Conservation (phyloP, 2,888 invertebrate genomes). For the Myopa testacea region DNA sequence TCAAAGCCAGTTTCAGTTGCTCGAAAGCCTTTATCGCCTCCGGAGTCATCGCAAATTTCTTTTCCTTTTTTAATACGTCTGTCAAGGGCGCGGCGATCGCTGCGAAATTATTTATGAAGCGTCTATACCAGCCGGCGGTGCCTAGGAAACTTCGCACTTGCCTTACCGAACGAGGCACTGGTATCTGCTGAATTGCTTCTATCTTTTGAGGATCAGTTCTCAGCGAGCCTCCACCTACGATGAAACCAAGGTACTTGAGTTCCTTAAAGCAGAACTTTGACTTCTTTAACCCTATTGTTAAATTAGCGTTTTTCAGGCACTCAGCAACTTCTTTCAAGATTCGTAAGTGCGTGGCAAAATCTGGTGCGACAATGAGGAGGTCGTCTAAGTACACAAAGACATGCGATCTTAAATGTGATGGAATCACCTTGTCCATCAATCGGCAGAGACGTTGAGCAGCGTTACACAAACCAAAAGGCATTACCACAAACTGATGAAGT, state of each 20-base stretch:
- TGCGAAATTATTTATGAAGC: conserved; percentile 40
- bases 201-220: conserved; percentile 41
- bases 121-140: conserved; percentile 46
- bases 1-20: conserved; percentile 27
- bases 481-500: not conserved
- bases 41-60: conserved; percentile 29
- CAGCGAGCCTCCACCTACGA: conserved; percentile 40
- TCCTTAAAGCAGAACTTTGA: conserved; percentile 42
- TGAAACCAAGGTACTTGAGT: conserved; percentile 40
- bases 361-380: conserved; percentile 13
- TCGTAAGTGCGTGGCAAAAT: not conserved
- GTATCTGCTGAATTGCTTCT: conserved; percentile 39
- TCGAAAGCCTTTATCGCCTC: conserved; percentile 41
- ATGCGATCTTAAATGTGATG: conserved; percentile 12
- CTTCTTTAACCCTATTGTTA: conserved; percentile 10
- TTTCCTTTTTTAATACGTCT: conserved; percentile 30
- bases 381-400: conserved; percentile 44
- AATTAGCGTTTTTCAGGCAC: not conserved
- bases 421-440: conserved; percentile 6
- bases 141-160: conserved; percentile 41
- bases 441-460: not conserved
- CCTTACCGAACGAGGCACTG: not conserved
- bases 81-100: conserved; percentile 11
- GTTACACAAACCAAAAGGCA: conserved; percentile 6
- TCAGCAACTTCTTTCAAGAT: conserved; percentile 8